phyloP scores from a whole-genome alignment of 2,888 invertebrate species.

The Omphaloscelis lunosa region DNA sequence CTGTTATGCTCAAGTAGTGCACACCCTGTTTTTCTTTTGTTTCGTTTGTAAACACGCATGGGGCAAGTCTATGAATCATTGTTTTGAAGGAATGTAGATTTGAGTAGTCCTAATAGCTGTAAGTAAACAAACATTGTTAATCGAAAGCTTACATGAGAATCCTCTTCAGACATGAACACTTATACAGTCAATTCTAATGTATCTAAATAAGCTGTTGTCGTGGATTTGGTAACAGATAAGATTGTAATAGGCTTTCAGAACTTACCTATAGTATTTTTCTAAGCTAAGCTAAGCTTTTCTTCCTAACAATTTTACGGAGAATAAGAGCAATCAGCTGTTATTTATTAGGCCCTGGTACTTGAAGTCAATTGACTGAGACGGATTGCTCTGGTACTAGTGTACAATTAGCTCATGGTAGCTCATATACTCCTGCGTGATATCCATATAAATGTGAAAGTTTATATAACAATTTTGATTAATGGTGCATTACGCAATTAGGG shows the following conservation, averaged over 20 bases:
- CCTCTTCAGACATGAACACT: conserved; percentile 2
- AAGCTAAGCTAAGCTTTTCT: background rate
- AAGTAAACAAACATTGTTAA: conserved; percentile 11
- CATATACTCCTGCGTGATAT: background rate
- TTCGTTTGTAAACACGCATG: conserved; percentile 39
- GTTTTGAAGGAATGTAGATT: conserved; percentile 26
- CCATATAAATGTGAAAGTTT: background rate
- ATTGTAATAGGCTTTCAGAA: conserved; percentile 10
- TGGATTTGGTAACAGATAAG: background rate
- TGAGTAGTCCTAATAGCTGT: background rate
- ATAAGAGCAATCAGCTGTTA: background rate
- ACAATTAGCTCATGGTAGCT: conserved; percentile 1
- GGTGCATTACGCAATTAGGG: too few species aligned
- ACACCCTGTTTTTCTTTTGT: conserved; percentile 24
- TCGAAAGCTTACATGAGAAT: conserved; percentile 13
- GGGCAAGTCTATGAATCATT: conserved; percentile 34
- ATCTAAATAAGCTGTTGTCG: background rate
- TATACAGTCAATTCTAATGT: background rate
- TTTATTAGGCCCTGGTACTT: conserved; percentile 26
- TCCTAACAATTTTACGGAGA: background rate
- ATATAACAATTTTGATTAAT: too few species aligned
- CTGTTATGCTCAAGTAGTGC: conserved; percentile 35
- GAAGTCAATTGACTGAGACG: conserved; percentile 23
- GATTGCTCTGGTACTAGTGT: conserved; percentile 3
- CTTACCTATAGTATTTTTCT: background rate